Base-by-base conservation (phyloP, 1,140 invertebrate genomes). In the Macrotrachela quadricornifera region DNA sequence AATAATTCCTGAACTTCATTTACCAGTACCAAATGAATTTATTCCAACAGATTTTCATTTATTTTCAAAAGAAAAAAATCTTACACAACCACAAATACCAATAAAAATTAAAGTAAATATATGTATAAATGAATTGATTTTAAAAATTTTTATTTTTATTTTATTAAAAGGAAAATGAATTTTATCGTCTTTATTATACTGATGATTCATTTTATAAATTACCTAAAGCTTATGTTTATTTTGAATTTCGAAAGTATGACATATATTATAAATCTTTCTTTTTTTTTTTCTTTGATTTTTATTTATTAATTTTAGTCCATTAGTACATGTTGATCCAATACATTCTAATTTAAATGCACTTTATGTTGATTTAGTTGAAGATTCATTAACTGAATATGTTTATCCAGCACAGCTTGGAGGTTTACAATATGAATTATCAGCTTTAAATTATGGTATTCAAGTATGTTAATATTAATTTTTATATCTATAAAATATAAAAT, bases 401-500 rank as follows among this genome's bases (percentile, higher is more conserved):
- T 97, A 96, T 70, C 77, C 80, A 54, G 88, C 90, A 0, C 80
- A 84, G 57, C 69, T 94, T 49, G 86, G 88, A 54, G 86, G 85
- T 8, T 71, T 95, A 1, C 75, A 76, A 58, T 88, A 85, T 72
- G 75, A 74, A 59, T 66, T 94, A n/a, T 73, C 65, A n/a, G 80
- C 78, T 59, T 82, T 78, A 21, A 81, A 80, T 63, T 80, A 83
- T 65, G 86, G 87, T 30, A 30, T 30, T 30, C 21, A 30, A 30
- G 21, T 30, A 30, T 4, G 8, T 30, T 4, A 8, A 30, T 30
- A 4, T 30, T 30, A 30, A 8, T 30, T 30, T 30, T 30, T 2
- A 30, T 30, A n/a, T n/a, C n/a, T 30, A 8, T 4, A 30, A 30
- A 30, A 30, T 30, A 30, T 4, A 4, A 2, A 8, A 30, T 30